These are phyloP conservation scores for Ariopsis seemanni DNA, from an alignment of 2,113 vertebrate genomes.

Conservation along the genomic window DNA sequence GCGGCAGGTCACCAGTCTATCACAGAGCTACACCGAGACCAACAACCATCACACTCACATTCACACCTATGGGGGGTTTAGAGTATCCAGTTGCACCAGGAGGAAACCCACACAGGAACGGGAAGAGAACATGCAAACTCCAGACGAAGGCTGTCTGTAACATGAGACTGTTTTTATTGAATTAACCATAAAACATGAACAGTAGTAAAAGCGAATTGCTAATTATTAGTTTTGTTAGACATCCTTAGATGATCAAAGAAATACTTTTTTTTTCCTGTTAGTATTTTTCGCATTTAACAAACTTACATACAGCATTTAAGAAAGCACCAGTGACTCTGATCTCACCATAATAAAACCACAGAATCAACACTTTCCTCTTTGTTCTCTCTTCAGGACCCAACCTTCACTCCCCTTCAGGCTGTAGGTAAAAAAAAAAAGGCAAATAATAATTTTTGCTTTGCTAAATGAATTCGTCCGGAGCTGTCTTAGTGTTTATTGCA, in stretches of 20 bases:
- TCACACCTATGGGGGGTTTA: too few species aligned
- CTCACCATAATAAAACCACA: neutral
- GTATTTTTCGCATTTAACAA: neutral
- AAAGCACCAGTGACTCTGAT: neutral
- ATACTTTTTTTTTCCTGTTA: neutral
- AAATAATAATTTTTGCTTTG: neutral
- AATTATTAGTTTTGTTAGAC: neutral
- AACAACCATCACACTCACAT: too few species aligned
- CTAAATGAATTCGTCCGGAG: constrained; percentile 12
- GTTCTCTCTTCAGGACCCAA: neutral
- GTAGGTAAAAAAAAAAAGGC: neutral
- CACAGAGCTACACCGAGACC: too few species aligned
- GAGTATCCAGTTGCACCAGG: too few species aligned
- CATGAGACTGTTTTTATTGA: too few species aligned
- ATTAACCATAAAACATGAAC: neutral
- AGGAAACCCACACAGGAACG: too few species aligned
- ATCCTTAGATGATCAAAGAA: neutral
- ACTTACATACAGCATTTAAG: neutral
- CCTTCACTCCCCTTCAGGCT: neutral
- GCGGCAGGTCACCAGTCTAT: too few species aligned
- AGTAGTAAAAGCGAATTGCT: neutral
- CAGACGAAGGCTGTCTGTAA: neutral
- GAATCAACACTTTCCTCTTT: neutral
- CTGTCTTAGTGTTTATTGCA: constrained; percentile 27
- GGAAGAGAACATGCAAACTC: too few species aligned